Evolutionary conservation across 1,140 invertebrate species (phyloP), one percentile per base, ranked within the genome.

Genomic region (Zaprionus vittiger): DNA sequence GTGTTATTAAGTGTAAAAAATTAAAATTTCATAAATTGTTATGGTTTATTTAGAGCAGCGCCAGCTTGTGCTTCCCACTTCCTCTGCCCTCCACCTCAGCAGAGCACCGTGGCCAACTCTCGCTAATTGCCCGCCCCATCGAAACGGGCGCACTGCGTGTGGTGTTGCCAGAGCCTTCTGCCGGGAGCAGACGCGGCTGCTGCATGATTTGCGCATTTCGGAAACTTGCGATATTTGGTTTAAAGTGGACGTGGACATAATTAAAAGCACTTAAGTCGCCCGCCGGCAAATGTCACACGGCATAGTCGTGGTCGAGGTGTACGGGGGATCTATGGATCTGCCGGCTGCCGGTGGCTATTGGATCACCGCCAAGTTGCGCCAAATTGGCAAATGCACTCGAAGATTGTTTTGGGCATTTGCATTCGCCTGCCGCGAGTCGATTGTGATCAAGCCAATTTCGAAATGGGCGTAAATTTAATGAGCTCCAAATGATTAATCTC

Each of bases 1-100:
- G 85, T 89, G 79, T 87, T 87, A 87, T 87, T 87, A 87, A 87
- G 84, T 87, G 84, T 87, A 87, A 81, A 67, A 87, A 87, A 87
- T 87, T 87, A 90, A 81, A 90, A 87, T 87, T 87, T 87, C 85
- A 87, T 87, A 87, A 87, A 87, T 87, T 87, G 85, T 77, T 87
- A 87, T 79, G 85, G 74, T 89, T 84, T 87, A 87, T 87, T 87
- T 87, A 87, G 81, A 87, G 81, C 87, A 69, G n/a, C 54, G 76
- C 71, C 44, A 37, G 37, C 38, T 56, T 60, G 11, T 44, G 60
- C 56, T 60, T 22, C 56, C 44, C 59, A 34, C 57, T 5, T n/a
- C 41, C n/a, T 47, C 6, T 17, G n/a, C n/a, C 15, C 15, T 5
- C 41, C n/a, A 17, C 41, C n/a, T 22, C 17, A 20, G 4, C 11